phyloP scores from a whole-genome alignment of 2,888 invertebrate genomes.

The Drosophila subsilvestris region DNA sequence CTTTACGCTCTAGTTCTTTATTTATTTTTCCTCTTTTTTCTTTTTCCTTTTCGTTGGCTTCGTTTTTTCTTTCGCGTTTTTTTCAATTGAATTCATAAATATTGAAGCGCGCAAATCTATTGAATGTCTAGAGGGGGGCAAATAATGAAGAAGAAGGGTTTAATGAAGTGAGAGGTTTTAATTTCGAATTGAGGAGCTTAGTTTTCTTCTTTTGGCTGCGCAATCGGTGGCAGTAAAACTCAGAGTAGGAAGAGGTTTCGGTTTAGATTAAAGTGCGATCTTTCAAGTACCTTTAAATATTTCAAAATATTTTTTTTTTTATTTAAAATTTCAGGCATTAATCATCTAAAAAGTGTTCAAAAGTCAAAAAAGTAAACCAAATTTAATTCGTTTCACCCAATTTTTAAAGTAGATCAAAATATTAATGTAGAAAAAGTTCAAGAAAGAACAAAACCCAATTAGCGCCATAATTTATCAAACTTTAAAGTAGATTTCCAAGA shows the following conservation, averaged over 20 bases:
- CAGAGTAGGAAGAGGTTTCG: too few relatives aligned
- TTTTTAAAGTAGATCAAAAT: background rate
- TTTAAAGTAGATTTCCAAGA: background rate
- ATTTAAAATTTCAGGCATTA: background rate
- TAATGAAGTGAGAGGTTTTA: conserved; percentile 14
- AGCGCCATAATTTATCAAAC: background rate
- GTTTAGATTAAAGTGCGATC: too few relatives aligned
- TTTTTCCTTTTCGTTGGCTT: conserved; percentile 1
- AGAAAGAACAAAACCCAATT: background rate
- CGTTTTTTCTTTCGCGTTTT: background rate
- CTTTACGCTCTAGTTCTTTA: conserved; percentile 45
- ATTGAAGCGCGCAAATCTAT: conserved; percentile 21
- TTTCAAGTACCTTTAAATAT: too few relatives aligned
- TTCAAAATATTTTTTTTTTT: background rate
- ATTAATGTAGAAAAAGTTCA: too few relatives aligned
- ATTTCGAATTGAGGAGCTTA: background rate
- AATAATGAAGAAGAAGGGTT: background rate
- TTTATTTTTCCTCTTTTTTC: conserved; percentile 20
- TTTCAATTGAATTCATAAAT: conserved; percentile 37
- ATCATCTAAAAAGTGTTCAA: too few relatives aligned
- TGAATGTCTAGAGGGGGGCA: background rate
- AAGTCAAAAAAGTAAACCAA: background rate
- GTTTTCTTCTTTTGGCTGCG: background rate
- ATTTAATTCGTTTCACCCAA: background rate
- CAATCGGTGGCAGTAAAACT: too few relatives aligned